Evolutionary conservation across 1,140 invertebrate genomes (phyloP), one percentile per base, ranked within the genome.

Genomic region (Neodiprion virginianus): DNA sequence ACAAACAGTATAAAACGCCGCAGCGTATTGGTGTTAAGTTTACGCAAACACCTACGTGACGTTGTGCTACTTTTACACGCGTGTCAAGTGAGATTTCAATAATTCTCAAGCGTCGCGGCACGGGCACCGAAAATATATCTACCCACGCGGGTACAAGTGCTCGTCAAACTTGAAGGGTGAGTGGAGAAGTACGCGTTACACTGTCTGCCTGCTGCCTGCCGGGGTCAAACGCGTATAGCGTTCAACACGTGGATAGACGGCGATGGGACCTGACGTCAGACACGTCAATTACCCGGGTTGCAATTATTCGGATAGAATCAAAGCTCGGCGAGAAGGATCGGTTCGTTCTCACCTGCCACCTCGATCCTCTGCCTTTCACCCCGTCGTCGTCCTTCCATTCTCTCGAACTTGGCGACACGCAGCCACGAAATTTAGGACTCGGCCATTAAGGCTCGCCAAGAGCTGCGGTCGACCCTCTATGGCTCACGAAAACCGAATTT

Each of bases 81-180:
- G 53, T 17, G 53, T 61, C 53, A 61, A 61, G 53, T 61, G 53
- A 61, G 11, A 61, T 61, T 61, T 61, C 53, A 61, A 61, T 17
- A 61, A 61, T 61, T 8, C 53, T 61, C n/a, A 4, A 61, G 11
- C 53, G 5, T 61, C 53, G 8, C 53, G 11, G 7, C 53, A 61
- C 8, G 53, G 4, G 2, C 5, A 61, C 53, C 53, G 53, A 12
- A 17, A 17, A 61, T 17, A 17, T 14, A 61, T 4, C 53, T 61
- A 17, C 28, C 28, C 5, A 40, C n/a, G 53, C 5, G 53, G 53
- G n/a, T 61, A 8, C 53, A 61, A 61, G 53, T 61, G 53, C 11
- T 61, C 53, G 53, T 61, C 53, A 61, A 14, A 61, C 11, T 61
- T 61, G 53, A 61, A 61, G 53, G 53, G 53, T 11, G 11, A 61